Evolutionary conservation across 2,797 vertebrate genomes (phyloP).

Genomic region (Galaxias olidus): DNA sequence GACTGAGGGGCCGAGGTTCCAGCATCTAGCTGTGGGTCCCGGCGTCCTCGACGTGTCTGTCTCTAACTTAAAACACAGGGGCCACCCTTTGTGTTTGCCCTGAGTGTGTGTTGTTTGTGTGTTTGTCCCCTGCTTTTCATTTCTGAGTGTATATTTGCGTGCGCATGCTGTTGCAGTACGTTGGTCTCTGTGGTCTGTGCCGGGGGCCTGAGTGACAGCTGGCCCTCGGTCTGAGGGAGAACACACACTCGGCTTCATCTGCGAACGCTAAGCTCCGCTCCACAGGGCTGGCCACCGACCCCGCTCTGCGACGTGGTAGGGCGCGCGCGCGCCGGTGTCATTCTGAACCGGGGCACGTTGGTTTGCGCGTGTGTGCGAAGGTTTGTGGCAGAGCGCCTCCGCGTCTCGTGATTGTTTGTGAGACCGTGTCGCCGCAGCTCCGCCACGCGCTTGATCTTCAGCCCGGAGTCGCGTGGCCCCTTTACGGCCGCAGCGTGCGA

Average conservation of each 20-base stretch:
- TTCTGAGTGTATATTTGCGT: not conserved
- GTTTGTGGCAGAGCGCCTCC: conserved; percentile 12
- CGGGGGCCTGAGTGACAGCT: not conserved
- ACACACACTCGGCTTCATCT: too few relatives aligned
- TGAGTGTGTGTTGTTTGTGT: too few relatives aligned
- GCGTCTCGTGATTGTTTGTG: conserved; percentile 42
- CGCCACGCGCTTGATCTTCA: conserved; percentile 43
- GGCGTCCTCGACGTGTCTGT: too few relatives aligned
- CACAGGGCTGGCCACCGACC: too few relatives aligned
- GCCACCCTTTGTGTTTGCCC: too few relatives aligned
- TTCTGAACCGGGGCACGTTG: not conserved
- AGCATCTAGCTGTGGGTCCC: too few relatives aligned
- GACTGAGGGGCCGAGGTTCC: too few relatives aligned
- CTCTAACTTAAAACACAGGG: not conserved
- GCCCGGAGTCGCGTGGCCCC: conserved; percentile 49
- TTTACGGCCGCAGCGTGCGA: conserved; percentile 48
- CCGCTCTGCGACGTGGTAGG: too few relatives aligned
- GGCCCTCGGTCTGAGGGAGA: too few relatives aligned
- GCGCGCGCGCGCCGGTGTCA: too few relatives aligned
- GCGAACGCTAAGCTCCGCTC: too few relatives aligned
- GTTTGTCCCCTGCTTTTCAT: not conserved
- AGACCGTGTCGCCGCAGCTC: conserved; percentile 33
- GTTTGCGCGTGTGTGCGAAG: not conserved
- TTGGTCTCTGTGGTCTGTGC: not conserved
- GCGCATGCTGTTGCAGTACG: not conserved